Percentiles rank a stretch among this genome's conserved stretches.
These are phyloP conservation scores for Teleogryllus occipitalis DNA, from an alignment of 1,140 invertebrate genomes.

Conservation along the genomic window DNA sequence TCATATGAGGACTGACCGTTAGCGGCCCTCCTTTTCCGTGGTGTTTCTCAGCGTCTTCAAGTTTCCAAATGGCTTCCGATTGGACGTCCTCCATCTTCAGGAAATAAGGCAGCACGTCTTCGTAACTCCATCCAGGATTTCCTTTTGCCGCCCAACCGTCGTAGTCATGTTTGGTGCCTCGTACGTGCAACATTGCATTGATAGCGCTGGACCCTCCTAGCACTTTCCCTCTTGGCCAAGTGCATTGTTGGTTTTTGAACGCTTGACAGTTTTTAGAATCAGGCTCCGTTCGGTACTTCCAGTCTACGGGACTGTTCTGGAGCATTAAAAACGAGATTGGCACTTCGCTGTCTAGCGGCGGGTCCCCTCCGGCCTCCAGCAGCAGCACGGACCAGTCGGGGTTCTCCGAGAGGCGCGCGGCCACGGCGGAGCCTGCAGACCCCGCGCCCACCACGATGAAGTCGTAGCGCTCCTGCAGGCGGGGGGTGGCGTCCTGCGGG, in stretches of 20 bases:
- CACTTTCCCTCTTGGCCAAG: constrained; percentile 24
- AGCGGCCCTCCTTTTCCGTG: constrained; percentile 30
- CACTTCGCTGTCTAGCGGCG: constrained; percentile 2
- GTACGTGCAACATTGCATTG: constrained; percentile 50
- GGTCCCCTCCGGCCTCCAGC: constrained; percentile 59
- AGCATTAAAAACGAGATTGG: constrained; percentile 21
- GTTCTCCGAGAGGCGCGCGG: constrained; percentile 46
- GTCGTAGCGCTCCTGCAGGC: constrained; percentile 37
- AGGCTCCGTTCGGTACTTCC: constrained; percentile 42
- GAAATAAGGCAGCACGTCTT: constrained; percentile 50
- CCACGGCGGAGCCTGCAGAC: constrained; percentile 55
- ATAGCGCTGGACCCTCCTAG: constrained; percentile 34
- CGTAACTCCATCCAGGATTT: constrained; percentile 43
- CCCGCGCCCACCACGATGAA: constrained; percentile 51
- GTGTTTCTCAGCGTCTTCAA: constrained; percentile 44
- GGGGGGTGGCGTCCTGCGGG: constrained; percentile 5
- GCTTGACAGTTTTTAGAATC: constrained; percentile 41
- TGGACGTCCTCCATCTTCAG: constrained; percentile 26
- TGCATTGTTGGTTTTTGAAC: constrained; percentile 29
- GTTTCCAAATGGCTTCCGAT: constrained; percentile 44
- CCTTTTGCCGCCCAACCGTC: constrained; percentile 45
- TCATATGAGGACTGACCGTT: constrained; percentile 10
- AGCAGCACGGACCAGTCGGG: constrained; percentile 49
- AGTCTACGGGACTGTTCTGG: constrained; percentile 34
- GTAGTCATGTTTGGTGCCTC: constrained; percentile 48